phyloP scores from a whole-genome alignment of 1,140 invertebrate genomes.

The Drosophila leontia region DNA sequence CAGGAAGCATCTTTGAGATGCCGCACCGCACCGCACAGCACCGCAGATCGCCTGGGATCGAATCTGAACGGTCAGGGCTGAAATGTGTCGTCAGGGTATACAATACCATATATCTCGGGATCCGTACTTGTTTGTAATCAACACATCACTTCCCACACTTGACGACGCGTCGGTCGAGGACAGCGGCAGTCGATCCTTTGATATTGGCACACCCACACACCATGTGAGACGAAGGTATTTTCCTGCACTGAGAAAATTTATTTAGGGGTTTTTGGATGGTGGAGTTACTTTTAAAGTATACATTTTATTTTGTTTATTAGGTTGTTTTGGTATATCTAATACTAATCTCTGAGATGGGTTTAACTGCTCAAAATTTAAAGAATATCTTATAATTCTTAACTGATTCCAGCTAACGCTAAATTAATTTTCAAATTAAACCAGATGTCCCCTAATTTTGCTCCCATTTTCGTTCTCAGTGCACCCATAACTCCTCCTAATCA shows the following conservation, averaged over 20 bases:
- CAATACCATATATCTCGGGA: background rate
- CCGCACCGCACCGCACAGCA: slow-evolving; percentile 21
- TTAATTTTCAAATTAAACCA: background rate
- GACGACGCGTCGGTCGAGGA: slow-evolving; percentile 27
- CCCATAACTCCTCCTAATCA: slow-evolving; percentile 44
- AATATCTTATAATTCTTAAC: background rate
- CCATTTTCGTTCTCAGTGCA: slow-evolving; percentile 16
- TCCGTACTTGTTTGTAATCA: slow-evolving; percentile 58
- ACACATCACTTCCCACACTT: slow-evolving; percentile 65
- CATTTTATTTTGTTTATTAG: no score
- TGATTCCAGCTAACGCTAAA: no score
- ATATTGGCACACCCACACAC: slow-evolving; percentile 60
- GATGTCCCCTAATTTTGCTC: background rate
- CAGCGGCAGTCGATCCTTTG: slow-evolving; percentile 48
- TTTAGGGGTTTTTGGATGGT: background rate
- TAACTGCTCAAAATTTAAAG: background rate
- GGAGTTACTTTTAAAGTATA: background rate
- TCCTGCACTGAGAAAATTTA: slow-evolving; percentile 12
- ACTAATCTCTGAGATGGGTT: no score
- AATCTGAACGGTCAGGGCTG: slow-evolving; percentile 9
- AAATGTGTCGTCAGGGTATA: slow-evolving; percentile 38
- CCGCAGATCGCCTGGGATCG: slow-evolving; percentile 1
- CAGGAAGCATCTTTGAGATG: slow-evolving; percentile 52
- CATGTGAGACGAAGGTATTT: background rate
- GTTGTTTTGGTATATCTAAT: background rate